phyloP scores from a whole-genome alignment of 2,797 vertebrate genomes.

The Numenius phaeopus region DNA sequence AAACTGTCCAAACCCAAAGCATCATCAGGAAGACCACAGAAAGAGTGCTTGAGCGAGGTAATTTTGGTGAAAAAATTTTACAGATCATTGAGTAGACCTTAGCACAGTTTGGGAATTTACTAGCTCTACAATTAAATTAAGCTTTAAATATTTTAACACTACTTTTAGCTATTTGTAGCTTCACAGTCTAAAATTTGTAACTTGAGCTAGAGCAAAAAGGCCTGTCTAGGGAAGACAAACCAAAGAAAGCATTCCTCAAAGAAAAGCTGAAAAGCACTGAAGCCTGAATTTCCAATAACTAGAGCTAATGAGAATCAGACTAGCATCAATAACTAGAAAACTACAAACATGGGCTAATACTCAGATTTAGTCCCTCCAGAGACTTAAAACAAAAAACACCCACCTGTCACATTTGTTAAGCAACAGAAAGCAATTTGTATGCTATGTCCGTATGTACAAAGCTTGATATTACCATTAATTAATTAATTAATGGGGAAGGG shows the following conservation, averaged over 20 bases:
- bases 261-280: neutral
- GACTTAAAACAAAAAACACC: neutral
- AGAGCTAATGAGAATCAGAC: neutral
- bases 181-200: neutral
- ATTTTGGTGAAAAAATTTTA: neutral
- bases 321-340: neutral
- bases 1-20: neutral
- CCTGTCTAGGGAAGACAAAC: neutral
- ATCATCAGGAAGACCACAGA: neutral
- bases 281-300: neutral
- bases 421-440: neutral
- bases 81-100: neutral
- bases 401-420: neutral
- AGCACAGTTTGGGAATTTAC: neutral
- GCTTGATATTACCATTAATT: too few relatives aligned
- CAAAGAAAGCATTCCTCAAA: neutral
- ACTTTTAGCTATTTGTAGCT: neutral
- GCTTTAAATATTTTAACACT: constrained; percentile 6
- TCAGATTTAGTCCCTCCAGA: neutral
- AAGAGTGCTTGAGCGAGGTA: rapidly evolving
- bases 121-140: neutral
- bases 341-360: neutral
- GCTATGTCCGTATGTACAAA: rapidly evolving
- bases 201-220: neutral
- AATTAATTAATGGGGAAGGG: neutral